Conservation (phyloP, 2,113 vertebrate species). For the Pandion haliaetus region DNA sequence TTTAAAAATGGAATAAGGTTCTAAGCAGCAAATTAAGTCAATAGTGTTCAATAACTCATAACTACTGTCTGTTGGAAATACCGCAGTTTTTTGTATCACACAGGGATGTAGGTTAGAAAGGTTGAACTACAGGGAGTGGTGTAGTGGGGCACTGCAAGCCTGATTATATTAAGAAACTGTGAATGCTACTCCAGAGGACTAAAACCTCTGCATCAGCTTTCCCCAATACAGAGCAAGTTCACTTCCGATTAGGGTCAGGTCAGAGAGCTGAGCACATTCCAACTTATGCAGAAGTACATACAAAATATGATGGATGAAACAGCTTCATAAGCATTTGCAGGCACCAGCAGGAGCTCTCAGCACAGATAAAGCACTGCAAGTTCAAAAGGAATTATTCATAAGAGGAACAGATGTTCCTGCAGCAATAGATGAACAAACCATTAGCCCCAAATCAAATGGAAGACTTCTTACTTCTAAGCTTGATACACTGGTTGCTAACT, state of each 20-base stretch:
- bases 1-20: fast-evolving
- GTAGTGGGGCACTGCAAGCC: not conserved
- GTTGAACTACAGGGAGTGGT: not conserved
- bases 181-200: not conserved
- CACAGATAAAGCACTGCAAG: not conserved
- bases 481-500: not conserved
- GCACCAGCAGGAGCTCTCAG: not conserved
- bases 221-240: not conserved
- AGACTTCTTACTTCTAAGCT: not conserved
- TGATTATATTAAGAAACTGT: not conserved
- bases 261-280: not conserved
- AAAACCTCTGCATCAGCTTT: not conserved
- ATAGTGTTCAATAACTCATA: not conserved
- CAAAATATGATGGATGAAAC: not conserved
- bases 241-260: not conserved
- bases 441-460: not conserved
- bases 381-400: not conserved
- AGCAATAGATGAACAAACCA: not conserved
- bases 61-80: not conserved
- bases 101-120: not conserved
- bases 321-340: not conserved
- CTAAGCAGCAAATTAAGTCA: not conserved
- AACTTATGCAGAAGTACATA: not conserved
- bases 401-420: not conserved
- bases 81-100: not conserved